Evolutionary conservation across 2,888 invertebrate genomes (phyloP).

Genomic region (Dyspetes luteomarginatus): DNA sequence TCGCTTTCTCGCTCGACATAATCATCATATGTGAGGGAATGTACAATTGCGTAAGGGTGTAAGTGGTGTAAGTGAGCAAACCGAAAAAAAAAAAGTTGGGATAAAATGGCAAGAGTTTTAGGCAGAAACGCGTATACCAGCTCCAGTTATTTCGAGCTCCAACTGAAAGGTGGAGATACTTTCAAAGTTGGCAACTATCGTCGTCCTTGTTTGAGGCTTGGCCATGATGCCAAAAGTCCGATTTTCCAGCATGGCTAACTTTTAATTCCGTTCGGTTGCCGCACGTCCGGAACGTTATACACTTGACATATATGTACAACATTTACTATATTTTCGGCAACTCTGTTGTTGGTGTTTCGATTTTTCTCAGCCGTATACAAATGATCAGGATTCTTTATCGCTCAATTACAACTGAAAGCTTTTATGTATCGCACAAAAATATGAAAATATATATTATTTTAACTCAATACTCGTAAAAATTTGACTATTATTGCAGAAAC

Average conservation of each 20-base stretch:
- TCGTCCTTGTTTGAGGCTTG: slow-evolving; percentile 52
- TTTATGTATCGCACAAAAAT: neutral
- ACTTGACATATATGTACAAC: slow-evolving; percentile 3
- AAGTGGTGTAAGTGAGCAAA: slow-evolving; percentile 1
- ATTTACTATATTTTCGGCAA: slow-evolving; percentile 19
- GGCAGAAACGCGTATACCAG: slow-evolving; percentile 60
- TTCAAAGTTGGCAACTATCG: slow-evolving; percentile 65
- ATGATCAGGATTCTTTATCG: neutral
- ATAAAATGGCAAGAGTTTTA: slow-evolving; percentile 48
- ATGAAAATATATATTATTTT: neutral
- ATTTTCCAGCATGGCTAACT: slow-evolving; percentile 63
- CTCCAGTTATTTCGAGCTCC: slow-evolving; percentile 65
- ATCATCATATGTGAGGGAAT: too few relatives aligned
- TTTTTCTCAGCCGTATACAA: slow-evolving; percentile 14
- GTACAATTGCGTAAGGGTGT: neutral
- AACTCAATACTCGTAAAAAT: neutral
- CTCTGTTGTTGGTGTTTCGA: slow-evolving; percentile 30
- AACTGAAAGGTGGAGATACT: slow-evolving; percentile 68
- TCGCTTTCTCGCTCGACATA: too few relatives aligned
- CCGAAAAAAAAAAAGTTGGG: slow-evolving; percentile 19
- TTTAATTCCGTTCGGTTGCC: slow-evolving; percentile 62
- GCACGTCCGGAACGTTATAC: slow-evolving; percentile 41
- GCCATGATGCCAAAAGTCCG: slow-evolving; percentile 72
- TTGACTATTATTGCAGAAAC: neutral
- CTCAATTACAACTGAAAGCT: neutral